Evolutionary conservation across 2,113 vertebrate species (phyloP), one percentile per base, ranked within the genome.

Genomic region (Pygoscelis adeliae): DNA sequence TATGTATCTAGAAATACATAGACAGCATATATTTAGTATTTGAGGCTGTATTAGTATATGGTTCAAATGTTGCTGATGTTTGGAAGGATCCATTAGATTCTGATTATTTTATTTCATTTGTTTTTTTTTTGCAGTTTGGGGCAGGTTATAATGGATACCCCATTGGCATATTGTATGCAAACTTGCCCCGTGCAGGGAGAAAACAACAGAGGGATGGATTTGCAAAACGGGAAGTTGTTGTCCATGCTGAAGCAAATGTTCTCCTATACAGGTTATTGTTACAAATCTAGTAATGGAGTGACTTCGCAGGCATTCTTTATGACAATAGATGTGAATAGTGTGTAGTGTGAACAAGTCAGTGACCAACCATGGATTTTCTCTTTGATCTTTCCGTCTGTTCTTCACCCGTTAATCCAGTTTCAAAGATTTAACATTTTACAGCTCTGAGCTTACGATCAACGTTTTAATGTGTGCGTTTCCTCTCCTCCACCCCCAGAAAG

Each of bases 211-310:
- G 1, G 17, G 3, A 10, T 71, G n/a, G 15, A 85, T 3, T 6
- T 58, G 72, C 63, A 42, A 93, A 96, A 72, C 0, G 12, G 3
- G 30, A 11, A 9, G 26, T 58, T 65, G 52, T 96, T 80, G 17
- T 96, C 58, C 95, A 93, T 29, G 95, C 90, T 56, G 93, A 96
- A 93, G 34, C 47, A 81, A 95, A 96, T 53, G 69, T 36, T 81
- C 78, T 96, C 26, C 52, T 95, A 0, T 91, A 85, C 79, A 93
- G 95, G 95, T 95, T 44, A 34, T 66, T 76, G 8, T 69, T 76
- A 49, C 63, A 38, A 72, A 56, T 52, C 15, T 78, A 52, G 10
- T 42, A 76, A 76, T 58, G n/a, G 20, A 32, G 21, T 81, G 44
- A 58, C 70, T 76, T 76, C 1, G 3, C 26, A 53, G 55, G 38